phyloP scores from a whole-genome alignment of 2,888 invertebrate genomes.

The Dromius quadrimaculatus region DNA sequence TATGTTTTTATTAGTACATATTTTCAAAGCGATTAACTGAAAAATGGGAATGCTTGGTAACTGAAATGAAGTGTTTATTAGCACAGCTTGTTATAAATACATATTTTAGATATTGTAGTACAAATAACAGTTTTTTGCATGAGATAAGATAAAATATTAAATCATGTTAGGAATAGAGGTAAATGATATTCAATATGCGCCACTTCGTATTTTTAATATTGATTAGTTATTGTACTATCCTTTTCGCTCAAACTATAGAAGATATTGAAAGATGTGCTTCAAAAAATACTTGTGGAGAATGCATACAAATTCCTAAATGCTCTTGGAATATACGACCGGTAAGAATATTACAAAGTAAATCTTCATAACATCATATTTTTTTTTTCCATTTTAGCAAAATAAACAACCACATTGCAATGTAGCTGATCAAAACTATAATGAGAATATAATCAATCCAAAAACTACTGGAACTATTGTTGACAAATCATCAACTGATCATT shows the following conservation, averaged over 20 bases:
- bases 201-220: background rate
- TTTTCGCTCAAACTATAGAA: background rate
- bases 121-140: no score
- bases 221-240: background rate
- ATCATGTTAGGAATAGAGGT: no score
- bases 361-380: background rate
- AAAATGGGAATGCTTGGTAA: no score
- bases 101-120: no score
- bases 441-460: conserved; percentile 57
- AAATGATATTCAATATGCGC: no score
- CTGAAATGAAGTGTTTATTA: no score
- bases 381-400: conserved; percentile 2
- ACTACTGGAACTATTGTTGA: conserved; percentile 50
- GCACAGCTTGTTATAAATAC: no score
- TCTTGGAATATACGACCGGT: conserved; percentile 62
- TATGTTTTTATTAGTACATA: no score
- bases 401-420: background rate
- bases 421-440: conserved; percentile 43
- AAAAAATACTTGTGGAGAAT: conserved; percentile 61
- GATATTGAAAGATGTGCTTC: conserved; percentile 57
- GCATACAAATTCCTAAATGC: conserved; percentile 61
- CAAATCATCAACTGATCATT: conserved; percentile 60
- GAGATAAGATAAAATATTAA: no score
- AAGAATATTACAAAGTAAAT: conserved; percentile 2
- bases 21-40: no score